These are phyloP conservation scores for Microcebus lehilahytsara DNA, from an alignment of 2,113 vertebrate species.

Conservation along the genomic window DNA sequence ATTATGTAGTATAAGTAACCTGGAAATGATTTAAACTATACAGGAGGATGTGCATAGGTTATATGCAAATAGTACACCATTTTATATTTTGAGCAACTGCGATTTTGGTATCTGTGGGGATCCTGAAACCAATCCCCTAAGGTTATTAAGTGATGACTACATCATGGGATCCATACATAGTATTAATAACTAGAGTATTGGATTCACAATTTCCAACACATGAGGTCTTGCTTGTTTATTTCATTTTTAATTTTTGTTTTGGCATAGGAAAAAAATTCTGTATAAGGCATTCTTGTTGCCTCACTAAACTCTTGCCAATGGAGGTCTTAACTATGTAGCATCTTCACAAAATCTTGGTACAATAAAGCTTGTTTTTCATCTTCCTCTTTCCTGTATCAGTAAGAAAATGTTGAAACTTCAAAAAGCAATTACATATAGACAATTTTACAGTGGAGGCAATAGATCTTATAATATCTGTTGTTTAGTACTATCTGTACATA, in stretches of 20 bases:
- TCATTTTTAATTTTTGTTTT: not conserved
- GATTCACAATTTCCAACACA: not conserved
- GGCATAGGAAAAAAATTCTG: not conserved
- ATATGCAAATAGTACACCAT: not conserved
- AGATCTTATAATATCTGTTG: not conserved
- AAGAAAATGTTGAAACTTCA: not conserved
- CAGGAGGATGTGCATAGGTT: not conserved
- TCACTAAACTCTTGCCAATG: not conserved
- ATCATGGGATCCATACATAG: accelerated
- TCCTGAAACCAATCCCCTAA: not conserved
- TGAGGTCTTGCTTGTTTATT: not conserved
- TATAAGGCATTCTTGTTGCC: not conserved
- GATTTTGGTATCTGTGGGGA: not conserved
- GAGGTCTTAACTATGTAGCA: not conserved
- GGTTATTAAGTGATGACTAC: not conserved
- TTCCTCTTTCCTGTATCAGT: not conserved
- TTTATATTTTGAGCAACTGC: not conserved
- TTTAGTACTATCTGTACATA: not conserved
- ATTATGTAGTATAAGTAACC: not conserved
- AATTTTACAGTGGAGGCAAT: not conserved
- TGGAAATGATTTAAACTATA: not conserved
- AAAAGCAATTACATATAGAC: not conserved
- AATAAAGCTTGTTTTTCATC: not conserved
- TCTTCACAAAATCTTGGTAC: not conserved
- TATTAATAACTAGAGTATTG: not conserved